These are phyloP conservation scores for Enteromius afrohamiltoni DNA, from an alignment of 2,797 vertebrate genomes.

Conservation along the genomic window DNA sequence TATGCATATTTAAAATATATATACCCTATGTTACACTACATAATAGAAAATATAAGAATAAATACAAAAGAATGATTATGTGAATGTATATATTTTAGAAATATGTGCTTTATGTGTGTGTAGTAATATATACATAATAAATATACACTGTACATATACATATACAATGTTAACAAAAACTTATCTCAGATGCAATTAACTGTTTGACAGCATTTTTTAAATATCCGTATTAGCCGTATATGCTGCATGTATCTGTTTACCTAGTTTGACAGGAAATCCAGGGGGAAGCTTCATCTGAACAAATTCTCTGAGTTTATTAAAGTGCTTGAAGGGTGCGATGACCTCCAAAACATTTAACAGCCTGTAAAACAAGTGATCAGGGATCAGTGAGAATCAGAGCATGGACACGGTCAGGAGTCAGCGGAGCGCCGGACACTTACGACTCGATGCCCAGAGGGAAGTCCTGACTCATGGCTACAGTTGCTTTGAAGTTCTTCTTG, in stretches of 20 bases:
- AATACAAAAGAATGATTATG: too few relatives aligned
- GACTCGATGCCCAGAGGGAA: slow-evolving; percentile 96
- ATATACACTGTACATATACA: too few relatives aligned
- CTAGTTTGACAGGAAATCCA: slow-evolving; percentile 97
- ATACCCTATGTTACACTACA: too few relatives aligned
- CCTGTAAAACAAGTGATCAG: slow-evolving; percentile 71
- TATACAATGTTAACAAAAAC: too few relatives aligned
- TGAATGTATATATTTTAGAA: too few relatives aligned
- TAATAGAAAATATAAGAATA: too few relatives aligned
- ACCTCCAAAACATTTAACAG: slow-evolving; percentile 98
- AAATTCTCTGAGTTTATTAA: slow-evolving; percentile 99
- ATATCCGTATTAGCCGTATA: too few relatives aligned
- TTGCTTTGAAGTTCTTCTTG: slow-evolving; percentile 99
- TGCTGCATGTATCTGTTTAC: slow-evolving; percentile 70
- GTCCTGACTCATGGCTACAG: slow-evolving; percentile 98
- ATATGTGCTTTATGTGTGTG: too few relatives aligned
- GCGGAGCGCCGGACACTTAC: slow-evolving; percentile 78
- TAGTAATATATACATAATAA: too few relatives aligned
- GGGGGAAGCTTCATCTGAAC: slow-evolving; percentile 99
- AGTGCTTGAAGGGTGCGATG: slow-evolving; percentile 99
- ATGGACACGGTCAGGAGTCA: background rate
- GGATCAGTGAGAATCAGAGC: background rate
- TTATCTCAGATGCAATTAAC: too few relatives aligned
- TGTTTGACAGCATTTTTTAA: too few relatives aligned
- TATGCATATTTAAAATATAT: too few relatives aligned